These are phyloP conservation scores for Tetheella fluctuosa DNA, from an alignment of 2,888 invertebrate genomes.

Conservation along the genomic window DNA sequence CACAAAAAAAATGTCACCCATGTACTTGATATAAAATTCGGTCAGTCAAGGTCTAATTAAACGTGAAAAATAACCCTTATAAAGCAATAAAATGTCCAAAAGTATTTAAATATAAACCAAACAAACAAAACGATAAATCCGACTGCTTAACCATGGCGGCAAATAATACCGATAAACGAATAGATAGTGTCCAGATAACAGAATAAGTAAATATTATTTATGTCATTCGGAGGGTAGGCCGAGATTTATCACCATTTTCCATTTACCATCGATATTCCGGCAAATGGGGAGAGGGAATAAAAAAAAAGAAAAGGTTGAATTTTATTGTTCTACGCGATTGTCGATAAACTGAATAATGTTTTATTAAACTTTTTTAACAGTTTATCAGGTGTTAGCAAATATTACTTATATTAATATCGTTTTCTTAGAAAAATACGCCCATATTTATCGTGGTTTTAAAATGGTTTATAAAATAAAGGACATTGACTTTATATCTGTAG, in stretches of 20 bases:
- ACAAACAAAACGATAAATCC: not conserved
- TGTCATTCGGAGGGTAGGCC: slow-evolving; percentile 27
- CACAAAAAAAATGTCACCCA: too few species aligned
- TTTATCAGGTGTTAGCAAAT: too few species aligned
- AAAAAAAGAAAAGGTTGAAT: not conserved
- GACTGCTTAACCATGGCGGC: slow-evolving; percentile 9
- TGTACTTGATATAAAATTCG: too few species aligned
- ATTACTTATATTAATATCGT: too few species aligned
- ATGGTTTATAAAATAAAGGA: too few species aligned
- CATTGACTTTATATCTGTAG: too few species aligned
- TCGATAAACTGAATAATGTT: not conserved
- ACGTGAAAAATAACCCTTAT: not conserved
- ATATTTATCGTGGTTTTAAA: too few species aligned
- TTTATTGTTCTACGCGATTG: too few species aligned
- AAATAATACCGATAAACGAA: slow-evolving; percentile 13
- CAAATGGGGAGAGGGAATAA: slow-evolving; percentile 15
- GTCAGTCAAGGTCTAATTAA: not conserved
- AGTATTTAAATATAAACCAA: not conserved
- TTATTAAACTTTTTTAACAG: too few species aligned
- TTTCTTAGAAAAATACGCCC: too few species aligned
- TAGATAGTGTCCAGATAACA: slow-evolving; percentile 17
- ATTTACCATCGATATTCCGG: slow-evolving; percentile 3
- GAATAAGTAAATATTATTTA: slow-evolving; percentile 37
- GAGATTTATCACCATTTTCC: slow-evolving; percentile 31
- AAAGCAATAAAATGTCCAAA: too few species aligned